phyloP scores from a whole-genome alignment of 2,888 invertebrate genomes.

The Polymixis lichenea region DNA sequence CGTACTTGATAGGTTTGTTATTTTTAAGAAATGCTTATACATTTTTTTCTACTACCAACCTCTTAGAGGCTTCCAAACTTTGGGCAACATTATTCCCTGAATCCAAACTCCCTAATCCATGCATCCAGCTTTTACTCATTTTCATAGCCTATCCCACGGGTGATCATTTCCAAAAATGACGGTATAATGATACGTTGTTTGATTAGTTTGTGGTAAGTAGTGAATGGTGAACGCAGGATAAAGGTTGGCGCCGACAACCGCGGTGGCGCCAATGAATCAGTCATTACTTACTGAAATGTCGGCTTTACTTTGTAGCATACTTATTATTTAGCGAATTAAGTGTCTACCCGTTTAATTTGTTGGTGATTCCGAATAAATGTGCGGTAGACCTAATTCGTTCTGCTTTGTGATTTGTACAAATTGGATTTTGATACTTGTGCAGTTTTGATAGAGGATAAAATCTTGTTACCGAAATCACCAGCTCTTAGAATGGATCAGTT shows the following conservation, averaged over 20 bases:
- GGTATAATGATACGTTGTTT: slow-evolving; percentile 86
- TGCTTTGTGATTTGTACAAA: slow-evolving; percentile 51
- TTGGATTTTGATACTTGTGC: slow-evolving; percentile 44
- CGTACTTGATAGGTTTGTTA: background rate
- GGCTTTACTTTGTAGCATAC: slow-evolving; percentile 68
- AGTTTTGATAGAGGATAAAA: slow-evolving; percentile 24
- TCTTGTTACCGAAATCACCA: background rate
- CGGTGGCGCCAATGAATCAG: slow-evolving; percentile 86
- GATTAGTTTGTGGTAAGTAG: slow-evolving; percentile 87
- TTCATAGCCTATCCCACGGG: slow-evolving; percentile 74
- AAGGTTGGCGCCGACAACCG: slow-evolving; percentile 73
- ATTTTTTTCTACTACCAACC: background rate
- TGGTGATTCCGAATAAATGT: slow-evolving; percentile 45
- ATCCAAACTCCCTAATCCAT: slow-evolving; percentile 32
- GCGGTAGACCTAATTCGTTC: slow-evolving; percentile 58
- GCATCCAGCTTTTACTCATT: slow-evolving; percentile 75
- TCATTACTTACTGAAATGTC: slow-evolving; percentile 76
- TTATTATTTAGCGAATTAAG: slow-evolving; percentile 66
- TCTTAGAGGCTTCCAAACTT: slow-evolving; percentile 21
- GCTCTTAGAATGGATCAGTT: slow-evolving; percentile 44
- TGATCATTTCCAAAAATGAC: slow-evolving; percentile 82
- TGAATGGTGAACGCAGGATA: slow-evolving; percentile 64
- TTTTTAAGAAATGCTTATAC: background rate
- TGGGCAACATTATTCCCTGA: slow-evolving; percentile 34
- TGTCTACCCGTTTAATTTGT: slow-evolving; percentile 60